Percentiles rank a stretch among this genome's conserved stretches.
Conservation (phyloP, 2,888 invertebrate genomes). For the Ctena decussata region DNA sequence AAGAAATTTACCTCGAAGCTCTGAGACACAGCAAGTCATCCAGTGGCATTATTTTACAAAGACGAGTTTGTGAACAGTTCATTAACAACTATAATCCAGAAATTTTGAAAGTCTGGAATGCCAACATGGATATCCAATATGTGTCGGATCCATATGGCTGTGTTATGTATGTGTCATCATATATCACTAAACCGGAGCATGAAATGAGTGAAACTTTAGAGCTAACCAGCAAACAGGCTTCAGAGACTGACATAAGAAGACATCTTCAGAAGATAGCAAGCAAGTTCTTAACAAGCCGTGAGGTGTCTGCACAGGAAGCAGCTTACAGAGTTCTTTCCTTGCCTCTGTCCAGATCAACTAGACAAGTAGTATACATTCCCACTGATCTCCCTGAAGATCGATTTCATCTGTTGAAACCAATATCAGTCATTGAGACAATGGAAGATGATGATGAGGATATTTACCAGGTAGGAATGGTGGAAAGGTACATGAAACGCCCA, state of each 20-base stretch:
- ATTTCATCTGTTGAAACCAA: neutral
- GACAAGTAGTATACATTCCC: neutral
- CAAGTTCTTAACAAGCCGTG: neutral
- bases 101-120: too few species aligned
- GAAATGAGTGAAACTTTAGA: neutral
- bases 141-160: too few species aligned
- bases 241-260: neutral
- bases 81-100: too few species aligned
- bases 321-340: neutral
- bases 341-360: neutral
- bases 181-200: neutral
- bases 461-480: neutral
- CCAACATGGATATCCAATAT: too few species aligned
- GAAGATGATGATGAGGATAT: neutral
- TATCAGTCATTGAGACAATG: neutral
- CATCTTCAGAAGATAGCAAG: neutral
- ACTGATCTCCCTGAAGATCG: neutral
- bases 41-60: neutral
- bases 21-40: conserved; percentile 1
- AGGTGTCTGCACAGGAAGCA: neutral
- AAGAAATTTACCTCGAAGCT: conserved; percentile 13
- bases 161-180: too few species aligned
- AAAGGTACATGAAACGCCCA: neutral
- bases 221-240: neutral
- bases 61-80: neutral